These are phyloP conservation scores for Borostomias antarcticus DNA, from an alignment of 2,797 vertebrate species.

Conservation along the genomic window DNA sequence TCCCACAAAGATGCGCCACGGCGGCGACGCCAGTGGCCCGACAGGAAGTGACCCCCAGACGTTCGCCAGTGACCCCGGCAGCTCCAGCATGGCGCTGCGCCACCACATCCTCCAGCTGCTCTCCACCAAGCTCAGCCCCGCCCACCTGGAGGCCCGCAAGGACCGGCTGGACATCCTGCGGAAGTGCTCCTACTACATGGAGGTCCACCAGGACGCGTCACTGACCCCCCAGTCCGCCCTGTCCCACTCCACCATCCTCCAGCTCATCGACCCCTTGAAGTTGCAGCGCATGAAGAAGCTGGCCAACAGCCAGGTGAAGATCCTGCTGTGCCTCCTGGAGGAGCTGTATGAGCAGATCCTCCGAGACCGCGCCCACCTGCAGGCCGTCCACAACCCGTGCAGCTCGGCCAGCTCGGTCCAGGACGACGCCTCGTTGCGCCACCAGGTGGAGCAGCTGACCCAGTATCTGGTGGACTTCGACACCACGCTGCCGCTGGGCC, in stretches of 20 bases:
- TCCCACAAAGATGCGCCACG: not conserved
- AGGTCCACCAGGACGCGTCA: slow-evolving; percentile 56
- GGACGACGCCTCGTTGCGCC: slow-evolving; percentile 49
- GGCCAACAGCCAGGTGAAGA: slow-evolving; percentile 65
- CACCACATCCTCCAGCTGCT: slow-evolving; percentile 62
- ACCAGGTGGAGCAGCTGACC: slow-evolving; percentile 47
- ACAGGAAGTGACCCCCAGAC: not conserved
- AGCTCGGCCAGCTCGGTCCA: slow-evolving; percentile 57
- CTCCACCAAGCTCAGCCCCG: slow-evolving; percentile 47
- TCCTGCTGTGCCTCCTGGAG: slow-evolving; percentile 71
- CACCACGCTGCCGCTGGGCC: slow-evolving; percentile 56
- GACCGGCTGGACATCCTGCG: slow-evolving; percentile 59
- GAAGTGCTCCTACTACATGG: slow-evolving; percentile 74
- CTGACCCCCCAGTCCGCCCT: slow-evolving; percentile 49
- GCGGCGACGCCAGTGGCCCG: not conserved
- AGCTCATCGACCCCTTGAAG: slow-evolving; percentile 64
- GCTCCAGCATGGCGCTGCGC: slow-evolving; percentile 47
- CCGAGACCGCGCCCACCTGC: slow-evolving; percentile 60
- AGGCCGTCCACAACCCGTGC: slow-evolving; percentile 41
- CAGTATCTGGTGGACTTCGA: slow-evolving; percentile 57
- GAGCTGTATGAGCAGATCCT: slow-evolving; percentile 68
- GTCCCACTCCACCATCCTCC: slow-evolving; percentile 51
- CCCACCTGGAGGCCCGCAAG: slow-evolving; percentile 56
- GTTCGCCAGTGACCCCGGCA: slow-evolving; percentile 12
- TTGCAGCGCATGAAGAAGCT: slow-evolving; percentile 73